These are phyloP conservation scores for Dipodomys ordii DNA, from an alignment of 2,113 vertebrate species.

Conservation along the genomic window DNA sequence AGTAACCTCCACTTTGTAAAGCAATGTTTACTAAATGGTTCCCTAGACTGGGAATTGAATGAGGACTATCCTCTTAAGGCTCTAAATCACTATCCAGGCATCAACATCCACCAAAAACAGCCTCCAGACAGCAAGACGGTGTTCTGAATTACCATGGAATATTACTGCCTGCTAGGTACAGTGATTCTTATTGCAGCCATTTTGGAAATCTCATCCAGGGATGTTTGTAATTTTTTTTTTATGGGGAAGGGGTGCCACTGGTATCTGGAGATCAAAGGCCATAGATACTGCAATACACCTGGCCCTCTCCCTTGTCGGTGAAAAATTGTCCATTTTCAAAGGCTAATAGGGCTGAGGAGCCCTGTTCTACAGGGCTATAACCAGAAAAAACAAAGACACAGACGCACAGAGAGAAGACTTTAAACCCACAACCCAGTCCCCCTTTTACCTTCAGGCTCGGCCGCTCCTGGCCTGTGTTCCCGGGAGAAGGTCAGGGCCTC, in stretches of 20 bases:
- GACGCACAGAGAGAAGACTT: conserved; percentile 65
- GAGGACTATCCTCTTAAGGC: not conserved
- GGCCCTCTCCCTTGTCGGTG: not conserved
- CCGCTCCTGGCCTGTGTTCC: conserved; percentile 88
- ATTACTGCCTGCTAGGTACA: not conserved
- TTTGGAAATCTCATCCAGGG: not conserved
- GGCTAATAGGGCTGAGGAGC: not conserved
- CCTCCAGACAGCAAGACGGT: not conserved
- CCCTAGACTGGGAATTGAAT: conserved; percentile 26
- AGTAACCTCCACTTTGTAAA: not conserved
- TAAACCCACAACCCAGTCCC: conserved; percentile 18
- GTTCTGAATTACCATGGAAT: not conserved
- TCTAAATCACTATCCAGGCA: not conserved
- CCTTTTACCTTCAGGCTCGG: conserved; percentile 90
- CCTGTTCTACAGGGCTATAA: not conserved
- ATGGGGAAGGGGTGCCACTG: not conserved
- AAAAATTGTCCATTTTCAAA: not conserved
- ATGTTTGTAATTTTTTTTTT: not conserved
- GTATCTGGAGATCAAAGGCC: not conserved
- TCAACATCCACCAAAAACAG: not conserved
- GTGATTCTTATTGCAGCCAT: not conserved
- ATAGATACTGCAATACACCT: not conserved
- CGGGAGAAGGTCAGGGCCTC: conserved; percentile 93
- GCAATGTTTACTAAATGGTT: not conserved
- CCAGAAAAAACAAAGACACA: conserved; percentile 71